phyloP scores from a whole-genome alignment of 2,113 vertebrate species.

The Chroicocephalus ridibundus region DNA sequence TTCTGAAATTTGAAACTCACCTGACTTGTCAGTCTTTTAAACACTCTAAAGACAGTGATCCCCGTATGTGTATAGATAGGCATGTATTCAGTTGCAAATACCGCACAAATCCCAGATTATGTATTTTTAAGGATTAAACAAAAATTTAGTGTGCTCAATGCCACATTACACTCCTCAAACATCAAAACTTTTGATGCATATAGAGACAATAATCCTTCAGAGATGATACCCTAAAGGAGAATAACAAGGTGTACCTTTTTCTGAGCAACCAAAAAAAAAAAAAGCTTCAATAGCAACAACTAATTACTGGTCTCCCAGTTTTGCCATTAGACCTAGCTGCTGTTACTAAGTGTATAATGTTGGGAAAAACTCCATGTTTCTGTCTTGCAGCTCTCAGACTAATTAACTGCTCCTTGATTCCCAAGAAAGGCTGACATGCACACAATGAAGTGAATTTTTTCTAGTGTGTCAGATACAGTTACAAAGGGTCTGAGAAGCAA shows the following conservation, averaged over 20 bases:
- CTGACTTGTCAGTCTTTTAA: neutral
- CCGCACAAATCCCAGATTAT: neutral
- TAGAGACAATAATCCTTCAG: neutral
- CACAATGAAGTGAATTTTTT: neutral
- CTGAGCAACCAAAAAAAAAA: neutral
- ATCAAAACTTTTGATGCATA: neutral
- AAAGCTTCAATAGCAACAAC: neutral
- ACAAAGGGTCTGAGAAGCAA: neutral
- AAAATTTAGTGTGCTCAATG: neutral
- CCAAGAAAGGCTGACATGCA: neutral
- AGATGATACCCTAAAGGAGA: neutral
- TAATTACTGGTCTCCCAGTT: neutral
- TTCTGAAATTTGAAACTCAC: neutral
- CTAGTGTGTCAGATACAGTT: neutral
- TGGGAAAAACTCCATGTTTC: neutral
- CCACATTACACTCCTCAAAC: neutral
- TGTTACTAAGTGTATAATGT: neutral
- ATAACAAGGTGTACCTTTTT: neutral
- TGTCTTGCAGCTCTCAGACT: neutral
- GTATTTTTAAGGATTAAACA: neutral
- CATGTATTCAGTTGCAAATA: neutral
- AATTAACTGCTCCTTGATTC: neutral
- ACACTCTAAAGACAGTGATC: neutral
- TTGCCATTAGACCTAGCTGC: neutral
- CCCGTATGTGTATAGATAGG: neutral